Evolutionary conservation across 2,797 vertebrate species (phyloP), one percentile per base, ranked within the genome.

Genomic region (Micropoecilia bifurca): DNA sequence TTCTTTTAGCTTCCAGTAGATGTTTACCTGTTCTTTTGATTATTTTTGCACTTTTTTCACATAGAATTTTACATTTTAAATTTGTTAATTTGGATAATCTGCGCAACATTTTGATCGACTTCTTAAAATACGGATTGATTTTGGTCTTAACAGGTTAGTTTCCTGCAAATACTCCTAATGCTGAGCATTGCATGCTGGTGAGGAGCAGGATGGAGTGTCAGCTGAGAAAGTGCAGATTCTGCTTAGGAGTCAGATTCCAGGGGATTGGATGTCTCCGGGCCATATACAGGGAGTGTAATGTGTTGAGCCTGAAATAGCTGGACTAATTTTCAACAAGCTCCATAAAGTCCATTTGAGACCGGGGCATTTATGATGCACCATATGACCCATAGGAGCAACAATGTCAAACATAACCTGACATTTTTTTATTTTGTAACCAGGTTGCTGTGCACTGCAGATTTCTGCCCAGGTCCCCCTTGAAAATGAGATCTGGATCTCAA

Each of bases 291-390:
- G 14, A 55, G 73, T 61, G 72, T 90, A 91, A 94, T 85, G 88
- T 85, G 90, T 88, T 86, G 93, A 93, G 94, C 90, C 94, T 80
- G 90, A 95, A 96, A 96, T 96, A 95, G 95, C 89, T 43, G 13
- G 18, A 77, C 78, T 86, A 50, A 89, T 92, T 88, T 91, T 71
- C 85, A 85, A 83, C 78, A 2, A 36, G 71, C 80, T 83, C 80
- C 28, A 36, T 63, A n/a, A 77, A 86, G 74, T 80, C 66, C 79
- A 53, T 48, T 30, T 30, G 74, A 82, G 82, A 66, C 48, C 5
- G 28, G 46, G 13, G 45, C 36, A n/a, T 13, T 28, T 8, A 68
- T 71, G n/a, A 20, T 41, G 48, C 43, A 55, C 41, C 73, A 69
- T 46, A 36, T 45, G 28, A 57, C 47, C 33, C 1, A 20, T 76